Base-by-base conservation (phyloP, 2,888 invertebrate genomes). In the Eueremaeus valkanovi region DNA sequence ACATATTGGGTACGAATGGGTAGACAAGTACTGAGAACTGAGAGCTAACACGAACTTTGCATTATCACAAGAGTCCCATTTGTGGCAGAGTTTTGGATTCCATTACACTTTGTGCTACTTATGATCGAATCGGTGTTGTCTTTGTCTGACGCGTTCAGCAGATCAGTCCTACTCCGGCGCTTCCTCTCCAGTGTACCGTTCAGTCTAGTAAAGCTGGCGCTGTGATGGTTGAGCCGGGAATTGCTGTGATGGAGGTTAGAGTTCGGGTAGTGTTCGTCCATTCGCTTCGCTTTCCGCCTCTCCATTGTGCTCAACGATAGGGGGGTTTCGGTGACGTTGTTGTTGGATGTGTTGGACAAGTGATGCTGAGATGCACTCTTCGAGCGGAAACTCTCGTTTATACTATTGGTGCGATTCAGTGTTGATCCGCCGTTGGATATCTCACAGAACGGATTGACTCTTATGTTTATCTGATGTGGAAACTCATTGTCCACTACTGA, bases 361-460 rank as follows among this genome's bases (percentile, higher is more conserved):
- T 72, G 72, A 72, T 72, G 45, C n/a, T 66, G 33, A 13, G 66
- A 66, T 66, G 21, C 36, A 9, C 49, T 51, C 21, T 24, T 63
- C 1, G 63, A 45, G 5, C 63, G 66, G 18, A 74, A 29, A 36
- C 63, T 63, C 0, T 24, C 29, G 31, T 58, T 68, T 45, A 75
- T 70, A 40, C 72, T 72, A 27, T 70, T 72, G 13, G 27, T 24
- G 24, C 75, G 70, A 72, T 75, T 70, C 6, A 75, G 45, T 27
- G 75, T 68, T n/a, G 70, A 70, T 3, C 29, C 36, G 0, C 27
- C 70, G 3, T 42, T 70, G 3, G 42, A 45, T 51, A 61, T 73
- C 58, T 76, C 76, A 49, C 75, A 76, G n/a, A 78, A 42, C 27
- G 78, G 78, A 74, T 78, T 78, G 11, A 78, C 73, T 72, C 68